Percentiles rank a stretch among this genome's conserved stretches.
Conservation (phyloP, 2,888 invertebrate genomes). For the Ptilodon capucinus region DNA sequence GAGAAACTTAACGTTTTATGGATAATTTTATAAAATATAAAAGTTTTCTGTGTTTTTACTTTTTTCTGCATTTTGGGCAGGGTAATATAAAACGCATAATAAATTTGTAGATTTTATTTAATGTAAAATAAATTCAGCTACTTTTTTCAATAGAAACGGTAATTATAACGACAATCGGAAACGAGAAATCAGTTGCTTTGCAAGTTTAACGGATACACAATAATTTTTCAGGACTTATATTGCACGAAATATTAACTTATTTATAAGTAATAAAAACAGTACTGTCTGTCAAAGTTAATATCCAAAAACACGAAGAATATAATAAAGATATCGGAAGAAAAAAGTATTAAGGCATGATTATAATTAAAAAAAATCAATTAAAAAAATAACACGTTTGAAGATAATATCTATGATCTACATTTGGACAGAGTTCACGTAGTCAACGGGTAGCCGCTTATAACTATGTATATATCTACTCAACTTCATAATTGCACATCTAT, state of each 20-base stretch:
- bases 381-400: slow-evolving; percentile 14
- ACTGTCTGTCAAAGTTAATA: not conserved
- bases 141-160: slow-evolving; percentile 58
- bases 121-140: slow-evolving; percentile 70
- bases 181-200: slow-evolving; percentile 58
- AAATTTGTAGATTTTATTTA: slow-evolving; percentile 72
- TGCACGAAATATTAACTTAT: slow-evolving; percentile 18
- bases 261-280: slow-evolving; percentile 6
- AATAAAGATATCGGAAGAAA: not conserved
- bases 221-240: slow-evolving; percentile 24
- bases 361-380: slow-evolving; percentile 12
- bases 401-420: slow-evolving; percentile 58
- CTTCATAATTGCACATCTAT: slow-evolving; percentile 79
- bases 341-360: slow-evolving; percentile 4
- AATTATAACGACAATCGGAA: slow-evolving; percentile 50
- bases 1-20: too few species aligned
- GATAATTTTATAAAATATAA: too few species aligned
- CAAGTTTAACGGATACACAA: slow-evolving; percentile 45
- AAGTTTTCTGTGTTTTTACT: too few species aligned
- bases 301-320: not conserved
- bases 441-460: slow-evolving; percentile 63
- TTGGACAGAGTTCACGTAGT: slow-evolving; percentile 69
- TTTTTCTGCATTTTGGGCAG: not conserved
- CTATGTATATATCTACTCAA: slow-evolving; percentile 78
- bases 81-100: slow-evolving; percentile 24